phyloP scores from a whole-genome alignment of 2,113 vertebrate species.

The Sorex fumeus region DNA sequence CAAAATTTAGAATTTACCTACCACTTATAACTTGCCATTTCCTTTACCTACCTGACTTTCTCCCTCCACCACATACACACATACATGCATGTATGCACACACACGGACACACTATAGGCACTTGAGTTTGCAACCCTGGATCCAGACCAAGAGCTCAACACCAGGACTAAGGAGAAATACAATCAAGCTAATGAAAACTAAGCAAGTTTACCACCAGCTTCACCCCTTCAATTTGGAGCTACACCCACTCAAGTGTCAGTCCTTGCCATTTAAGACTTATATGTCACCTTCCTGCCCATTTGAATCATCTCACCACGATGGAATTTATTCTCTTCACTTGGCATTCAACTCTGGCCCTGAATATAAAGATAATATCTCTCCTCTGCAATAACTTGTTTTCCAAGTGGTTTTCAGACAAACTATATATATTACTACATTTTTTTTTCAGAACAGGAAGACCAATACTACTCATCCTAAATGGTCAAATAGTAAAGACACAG shows the following conservation, averaged over 20 bases:
- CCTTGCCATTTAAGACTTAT: neutral
- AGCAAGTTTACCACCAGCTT: neutral
- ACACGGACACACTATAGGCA: neutral
- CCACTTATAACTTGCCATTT: too few relatives aligned
- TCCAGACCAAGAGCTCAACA: neutral
- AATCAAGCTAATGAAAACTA: neutral
- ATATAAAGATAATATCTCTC: neutral
- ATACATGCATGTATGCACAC: too few relatives aligned
- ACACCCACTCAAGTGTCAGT: neutral
- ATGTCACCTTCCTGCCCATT: neutral
- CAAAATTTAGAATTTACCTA: too few relatives aligned
- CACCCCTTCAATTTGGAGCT: neutral
- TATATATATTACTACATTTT: neutral
- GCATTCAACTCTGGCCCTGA: neutral
- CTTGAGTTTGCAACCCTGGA: neutral
- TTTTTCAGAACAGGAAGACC: too few relatives aligned
- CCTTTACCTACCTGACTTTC: too few relatives aligned
- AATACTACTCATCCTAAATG: too few relatives aligned
- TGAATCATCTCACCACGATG: neutral
- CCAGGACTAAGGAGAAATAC: neutral
- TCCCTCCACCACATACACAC: too few relatives aligned
- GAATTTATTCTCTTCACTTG: neutral
- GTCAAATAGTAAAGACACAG: too few relatives aligned
- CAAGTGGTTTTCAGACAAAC: conserved; percentile 8
- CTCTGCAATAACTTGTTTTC: neutral